Percentiles rank a stretch among this genome's conserved stretches.
Conservation (phyloP, 2,888 invertebrate species). For the Eilema caniola region DNA sequence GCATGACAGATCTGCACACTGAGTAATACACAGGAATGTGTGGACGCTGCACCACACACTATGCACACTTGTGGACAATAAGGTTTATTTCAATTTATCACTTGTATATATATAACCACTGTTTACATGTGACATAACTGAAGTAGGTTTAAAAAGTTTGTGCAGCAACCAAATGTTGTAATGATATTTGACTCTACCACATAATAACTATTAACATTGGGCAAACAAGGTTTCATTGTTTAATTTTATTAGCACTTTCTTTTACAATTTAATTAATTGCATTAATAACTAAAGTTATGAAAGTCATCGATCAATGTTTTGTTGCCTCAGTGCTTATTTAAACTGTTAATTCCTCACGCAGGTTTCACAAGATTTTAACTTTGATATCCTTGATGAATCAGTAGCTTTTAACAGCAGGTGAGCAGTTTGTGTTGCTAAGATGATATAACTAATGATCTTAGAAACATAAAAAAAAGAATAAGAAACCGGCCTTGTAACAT, state of each 20-base stretch:
- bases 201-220: too few species aligned
- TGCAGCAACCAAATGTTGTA: too few species aligned
- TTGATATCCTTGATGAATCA: background rate
- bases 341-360: background rate
- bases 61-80: slow-evolving; percentile 6
- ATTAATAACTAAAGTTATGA: background rate
- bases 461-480: background rate
- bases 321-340: background rate
- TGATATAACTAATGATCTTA: background rate
- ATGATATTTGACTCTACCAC: too few species aligned
- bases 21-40: slow-evolving; percentile 30
- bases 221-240: too few species aligned
- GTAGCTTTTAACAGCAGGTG: background rate
- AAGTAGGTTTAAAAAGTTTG: too few species aligned
- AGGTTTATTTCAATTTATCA: slow-evolving; percentile 5
- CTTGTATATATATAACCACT: background rate
- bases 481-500: background rate
- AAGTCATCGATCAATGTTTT: background rate
- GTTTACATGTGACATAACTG: background rate
- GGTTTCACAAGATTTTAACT: background rate
- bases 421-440: background rate
- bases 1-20: slow-evolving; percentile 63
- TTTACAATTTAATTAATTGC: background rate
- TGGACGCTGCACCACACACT: slow-evolving; percentile 20
- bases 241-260: too few species aligned